Evolutionary conservation across 2,888 invertebrate species (phyloP).

Genomic region (Altica lythri): DNA sequence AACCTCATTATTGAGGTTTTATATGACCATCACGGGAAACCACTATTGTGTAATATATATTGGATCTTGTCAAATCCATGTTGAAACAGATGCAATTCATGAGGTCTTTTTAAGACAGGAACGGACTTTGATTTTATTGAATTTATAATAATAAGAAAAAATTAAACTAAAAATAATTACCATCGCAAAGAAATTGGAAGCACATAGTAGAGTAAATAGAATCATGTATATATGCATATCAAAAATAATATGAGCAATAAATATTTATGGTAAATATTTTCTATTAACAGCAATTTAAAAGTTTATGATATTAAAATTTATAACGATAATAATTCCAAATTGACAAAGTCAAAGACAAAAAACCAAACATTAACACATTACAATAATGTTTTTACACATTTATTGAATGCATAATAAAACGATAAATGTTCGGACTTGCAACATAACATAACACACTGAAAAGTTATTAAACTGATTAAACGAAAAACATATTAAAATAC

Average conservation of each 20-base stretch:
- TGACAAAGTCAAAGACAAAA: conserved; percentile 6
- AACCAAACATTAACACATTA: conserved; percentile 1
- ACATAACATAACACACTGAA: background rate
- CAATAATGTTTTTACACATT: background rate
- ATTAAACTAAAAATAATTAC: too few species aligned
- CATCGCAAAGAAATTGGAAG: too few species aligned
- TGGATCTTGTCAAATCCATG: conserved; percentile 47
- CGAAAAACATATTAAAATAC: conserved; percentile 18
- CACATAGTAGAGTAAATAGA: too few species aligned
- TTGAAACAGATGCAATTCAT: conserved; percentile 39
- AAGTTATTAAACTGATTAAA: conserved; percentile 5
- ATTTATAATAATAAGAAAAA: too few species aligned
- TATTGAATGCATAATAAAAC: background rate
- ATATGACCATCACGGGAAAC: conserved; percentile 37
- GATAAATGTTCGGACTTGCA: background rate
- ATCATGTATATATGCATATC: too few species aligned
- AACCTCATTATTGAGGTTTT: conserved; percentile 37
- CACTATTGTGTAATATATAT: conserved; percentile 43
- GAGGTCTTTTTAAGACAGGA: too few species aligned
- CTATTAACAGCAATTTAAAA: too few species aligned
- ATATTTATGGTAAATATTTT: too few species aligned
- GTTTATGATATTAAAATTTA: too few species aligned
- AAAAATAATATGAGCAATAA: too few species aligned
- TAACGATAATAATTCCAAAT: background rate
- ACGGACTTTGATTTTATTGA: background rate